These are phyloP conservation scores for Steinernema khuongi DNA, from an alignment of 1,140 invertebrate species.

Conservation along the genomic window DNA sequence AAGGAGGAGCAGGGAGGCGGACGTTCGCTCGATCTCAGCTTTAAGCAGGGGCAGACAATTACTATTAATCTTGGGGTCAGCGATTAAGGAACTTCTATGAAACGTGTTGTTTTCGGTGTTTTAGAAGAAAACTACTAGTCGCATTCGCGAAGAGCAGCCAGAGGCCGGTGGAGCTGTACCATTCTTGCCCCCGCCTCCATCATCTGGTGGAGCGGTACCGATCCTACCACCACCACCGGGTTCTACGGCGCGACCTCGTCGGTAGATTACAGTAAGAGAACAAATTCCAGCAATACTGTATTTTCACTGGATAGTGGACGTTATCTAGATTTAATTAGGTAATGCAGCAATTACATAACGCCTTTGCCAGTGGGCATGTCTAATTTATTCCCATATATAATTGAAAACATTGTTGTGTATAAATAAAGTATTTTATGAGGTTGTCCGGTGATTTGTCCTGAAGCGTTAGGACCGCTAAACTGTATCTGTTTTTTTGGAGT, in stretches of 20 bases:
- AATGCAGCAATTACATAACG: too few species aligned
- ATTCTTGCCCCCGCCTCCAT: constrained; percentile 22
- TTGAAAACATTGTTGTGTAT: too few species aligned
- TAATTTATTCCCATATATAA: too few species aligned
- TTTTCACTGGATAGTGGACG: too few species aligned
- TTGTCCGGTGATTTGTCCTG: too few species aligned
- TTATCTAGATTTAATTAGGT: too few species aligned
- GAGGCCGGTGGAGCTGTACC: constrained; percentile 24
- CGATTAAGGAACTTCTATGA: constrained; percentile 14
- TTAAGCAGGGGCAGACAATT: constrained; percentile 58
- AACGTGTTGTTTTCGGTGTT: constrained; percentile 14
- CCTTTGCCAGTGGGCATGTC: too few species aligned
- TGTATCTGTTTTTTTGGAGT: too few species aligned
- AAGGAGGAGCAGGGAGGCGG: constrained; percentile 33
- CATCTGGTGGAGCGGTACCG: constrained; percentile 36
- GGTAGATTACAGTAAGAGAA: not conserved
- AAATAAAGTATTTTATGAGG: too few species aligned
- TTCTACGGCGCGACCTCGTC: constrained; percentile 25
- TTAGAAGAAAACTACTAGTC: constrained; percentile 30
- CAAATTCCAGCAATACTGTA: too few species aligned
- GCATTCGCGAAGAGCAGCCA: constrained; percentile 24
- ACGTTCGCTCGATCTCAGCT: constrained; percentile 50
- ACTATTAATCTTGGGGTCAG: constrained; percentile 57
- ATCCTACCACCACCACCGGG: constrained; percentile 54
- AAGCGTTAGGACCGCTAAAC: too few species aligned